Evolutionary conservation across 2,797 vertebrate genomes (phyloP).

Genomic region (Arctocebus calabarensis): DNA sequence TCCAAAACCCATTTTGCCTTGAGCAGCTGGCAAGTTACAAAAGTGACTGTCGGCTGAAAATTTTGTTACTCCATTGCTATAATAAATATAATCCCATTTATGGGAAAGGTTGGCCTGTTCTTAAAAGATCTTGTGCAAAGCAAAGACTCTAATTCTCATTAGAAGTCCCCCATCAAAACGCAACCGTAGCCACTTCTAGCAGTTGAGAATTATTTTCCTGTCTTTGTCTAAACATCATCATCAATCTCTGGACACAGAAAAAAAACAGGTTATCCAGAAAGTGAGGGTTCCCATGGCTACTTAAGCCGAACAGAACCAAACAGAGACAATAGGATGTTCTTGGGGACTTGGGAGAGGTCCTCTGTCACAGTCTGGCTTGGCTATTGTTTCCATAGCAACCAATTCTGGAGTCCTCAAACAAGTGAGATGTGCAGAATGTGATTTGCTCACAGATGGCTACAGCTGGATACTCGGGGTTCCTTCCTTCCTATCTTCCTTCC

Average conservation of each 20-base stretch:
- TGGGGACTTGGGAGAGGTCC: constrained; percentile 5
- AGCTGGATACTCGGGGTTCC: constrained; percentile 13
- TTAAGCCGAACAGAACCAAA: constrained; percentile 42
- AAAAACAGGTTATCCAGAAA: constrained; percentile 36
- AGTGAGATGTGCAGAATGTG: not conserved
- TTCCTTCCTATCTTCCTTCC: not conserved
- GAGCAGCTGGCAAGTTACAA: not conserved
- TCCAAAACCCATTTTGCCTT: not conserved
- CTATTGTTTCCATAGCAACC: constrained; percentile 69
- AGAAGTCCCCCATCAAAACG: constrained; percentile 6
- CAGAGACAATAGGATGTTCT: constrained; percentile 60
- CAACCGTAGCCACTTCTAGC: not conserved
- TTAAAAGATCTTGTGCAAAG: constrained; percentile 28
- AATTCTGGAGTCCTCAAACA: not conserved
- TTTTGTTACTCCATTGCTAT: not conserved
- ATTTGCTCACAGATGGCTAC: constrained; percentile 13
- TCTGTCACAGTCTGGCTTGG: constrained; percentile 3
- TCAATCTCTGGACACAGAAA: not conserved
- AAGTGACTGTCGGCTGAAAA: not conserved
- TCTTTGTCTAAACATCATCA: not conserved
- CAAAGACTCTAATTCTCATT: constrained; percentile 16
- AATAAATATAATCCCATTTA: constrained; percentile 29
- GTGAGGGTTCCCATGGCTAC: not conserved
- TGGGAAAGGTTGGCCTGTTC: not conserved
- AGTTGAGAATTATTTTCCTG: not conserved